Conservation (phyloP, 1,140 invertebrate species). For the Drosophila pectinifera region DNA sequence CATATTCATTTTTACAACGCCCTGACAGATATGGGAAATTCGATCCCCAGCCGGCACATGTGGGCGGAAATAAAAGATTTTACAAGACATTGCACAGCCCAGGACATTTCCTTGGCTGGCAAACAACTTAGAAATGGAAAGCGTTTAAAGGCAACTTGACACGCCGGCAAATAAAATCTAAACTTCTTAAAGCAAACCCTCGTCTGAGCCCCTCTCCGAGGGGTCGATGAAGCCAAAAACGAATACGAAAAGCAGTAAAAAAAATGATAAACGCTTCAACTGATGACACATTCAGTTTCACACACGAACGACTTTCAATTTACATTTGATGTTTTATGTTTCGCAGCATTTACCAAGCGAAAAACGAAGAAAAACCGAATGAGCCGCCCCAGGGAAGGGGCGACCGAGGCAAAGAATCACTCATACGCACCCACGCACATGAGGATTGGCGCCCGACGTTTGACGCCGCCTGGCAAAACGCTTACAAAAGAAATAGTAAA, state of each 20-base stretch:
- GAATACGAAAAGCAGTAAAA: constrained; percentile 76
- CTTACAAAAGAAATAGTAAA: constrained; percentile 53
- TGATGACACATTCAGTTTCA: constrained; percentile 84
- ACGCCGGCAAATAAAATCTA: constrained; percentile 70
- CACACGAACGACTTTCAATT: constrained; percentile 83
- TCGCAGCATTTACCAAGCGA: constrained; percentile 78
- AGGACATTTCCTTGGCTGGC: constrained; percentile 39
- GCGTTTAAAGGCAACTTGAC: constrained; percentile 77
- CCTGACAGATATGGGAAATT: constrained; percentile 37
- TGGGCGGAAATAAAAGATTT: constrained; percentile 76
- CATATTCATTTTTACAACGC: constrained; percentile 66
- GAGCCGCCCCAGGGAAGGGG: not conserved
- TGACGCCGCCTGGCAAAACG: constrained; percentile 60
- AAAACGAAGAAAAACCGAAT: constrained; percentile 27
- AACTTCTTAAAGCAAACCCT: constrained; percentile 56
- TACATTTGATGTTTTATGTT: constrained; percentile 84
- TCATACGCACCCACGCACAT: constrained; percentile 81
- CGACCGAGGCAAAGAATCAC: constrained; percentile 66
- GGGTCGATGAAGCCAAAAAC: constrained; percentile 48
- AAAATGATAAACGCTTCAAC: constrained; percentile 83
- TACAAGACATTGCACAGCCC: constrained; percentile 67
- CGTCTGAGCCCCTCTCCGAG: constrained; percentile 5
- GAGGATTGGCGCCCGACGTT: constrained; percentile 54
- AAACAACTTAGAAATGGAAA: constrained; percentile 58
- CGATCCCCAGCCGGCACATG: constrained; percentile 44